These are phyloP conservation scores for Cepaea nemoralis DNA, from an alignment of 1,140 invertebrate genomes.

Conservation along the genomic window DNA sequence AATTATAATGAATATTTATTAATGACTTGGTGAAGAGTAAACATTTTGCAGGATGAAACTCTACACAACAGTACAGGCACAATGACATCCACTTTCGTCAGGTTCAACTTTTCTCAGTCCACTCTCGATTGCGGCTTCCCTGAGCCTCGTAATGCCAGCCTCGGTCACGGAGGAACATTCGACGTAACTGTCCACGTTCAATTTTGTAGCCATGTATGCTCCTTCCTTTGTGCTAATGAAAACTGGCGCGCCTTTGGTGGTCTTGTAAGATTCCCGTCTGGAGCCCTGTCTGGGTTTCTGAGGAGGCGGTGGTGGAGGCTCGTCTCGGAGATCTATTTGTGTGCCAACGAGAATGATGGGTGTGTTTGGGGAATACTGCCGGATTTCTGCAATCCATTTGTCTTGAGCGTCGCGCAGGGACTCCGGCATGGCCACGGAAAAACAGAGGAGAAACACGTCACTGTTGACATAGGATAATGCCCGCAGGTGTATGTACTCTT, in stretches of 20 bases:
- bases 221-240: conserved; percentile 82
- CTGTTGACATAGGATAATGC: conserved; percentile 97
- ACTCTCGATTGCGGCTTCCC: conserved; percentile 49
- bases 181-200: conserved; percentile 87
- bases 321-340: conserved; percentile 66
- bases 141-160: conserved; percentile 77
- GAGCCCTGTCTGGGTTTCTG: conserved; percentile 76
- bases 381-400: conserved; percentile 79
- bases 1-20: too few species aligned
- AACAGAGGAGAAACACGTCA: conserved; percentile 98
- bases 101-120: conserved; percentile 33
- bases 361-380: conserved; percentile 81
- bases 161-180: conserved; percentile 93
- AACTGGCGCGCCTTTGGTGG: not conserved
- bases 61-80: conserved; percentile 53
- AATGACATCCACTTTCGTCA: conserved; percentile 41
- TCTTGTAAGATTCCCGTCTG: conserved; percentile 88
- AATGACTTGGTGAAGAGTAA: too few species aligned
- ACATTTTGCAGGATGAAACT: too few species aligned
- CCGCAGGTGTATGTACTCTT: conserved; percentile 93
- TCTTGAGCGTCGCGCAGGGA: conserved; percentile 98
- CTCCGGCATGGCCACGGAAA: conserved; percentile 98
- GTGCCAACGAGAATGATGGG: conserved; percentile 86
- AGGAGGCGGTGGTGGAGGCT: conserved; percentile 78
- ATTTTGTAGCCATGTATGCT: conserved; percentile 77